Evolutionary conservation across 92 coral and sea anemone genomes (phyloP).

Genomic region (Desmophyllum pertusum): DNA sequence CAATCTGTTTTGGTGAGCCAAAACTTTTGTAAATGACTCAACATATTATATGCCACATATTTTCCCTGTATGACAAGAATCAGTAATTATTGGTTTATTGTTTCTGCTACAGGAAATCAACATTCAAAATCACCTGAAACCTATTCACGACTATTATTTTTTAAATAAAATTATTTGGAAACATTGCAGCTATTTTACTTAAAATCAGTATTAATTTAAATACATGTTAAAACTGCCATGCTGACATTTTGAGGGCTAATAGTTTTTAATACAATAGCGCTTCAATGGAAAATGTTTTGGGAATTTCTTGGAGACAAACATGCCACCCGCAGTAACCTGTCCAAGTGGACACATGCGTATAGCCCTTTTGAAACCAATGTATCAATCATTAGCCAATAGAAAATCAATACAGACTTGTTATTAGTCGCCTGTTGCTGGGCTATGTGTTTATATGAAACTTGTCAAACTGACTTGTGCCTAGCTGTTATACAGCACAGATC

Average conservation of each 20-base stretch:
- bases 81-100: neutral
- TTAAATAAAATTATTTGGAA: neutral
- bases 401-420: neutral
- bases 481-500: neutral
- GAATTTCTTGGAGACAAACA: neutral
- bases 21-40: neutral
- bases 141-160: neutral
- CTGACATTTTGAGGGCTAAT: no score
- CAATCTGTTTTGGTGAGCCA: neutral
- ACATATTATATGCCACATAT: neutral
- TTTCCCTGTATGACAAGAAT: neutral
- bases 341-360: neutral
- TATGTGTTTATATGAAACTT: neutral
- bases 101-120: neutral
- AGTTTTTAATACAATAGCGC: neutral
- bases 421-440: neutral
- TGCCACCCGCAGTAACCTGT: constrained; percentile 35
- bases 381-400: constrained; percentile 21
- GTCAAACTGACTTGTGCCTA: neutral
- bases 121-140: neutral
- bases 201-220: no score
- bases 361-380: neutral
- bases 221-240: no score
- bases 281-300: neutral
- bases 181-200: neutral